phyloP scores from a whole-genome alignment of 1,140 invertebrate genomes.

The Phthorimaea operculella region DNA sequence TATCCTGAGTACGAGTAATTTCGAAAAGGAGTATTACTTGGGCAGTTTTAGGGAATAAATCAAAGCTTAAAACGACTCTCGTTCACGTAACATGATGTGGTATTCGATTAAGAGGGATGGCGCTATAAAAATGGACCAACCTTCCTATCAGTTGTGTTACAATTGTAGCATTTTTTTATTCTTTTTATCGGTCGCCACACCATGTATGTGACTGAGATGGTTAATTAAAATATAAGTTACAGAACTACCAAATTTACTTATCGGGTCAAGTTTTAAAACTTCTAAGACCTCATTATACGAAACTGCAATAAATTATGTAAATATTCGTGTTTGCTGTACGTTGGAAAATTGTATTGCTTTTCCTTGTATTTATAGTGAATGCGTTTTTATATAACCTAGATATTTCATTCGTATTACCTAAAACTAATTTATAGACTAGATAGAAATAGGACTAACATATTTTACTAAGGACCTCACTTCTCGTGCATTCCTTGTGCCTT shows the following conservation, averaged over 20 bases:
- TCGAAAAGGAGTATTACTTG: constrained; percentile 61
- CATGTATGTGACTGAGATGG: no score
- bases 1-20: constrained; percentile 55
- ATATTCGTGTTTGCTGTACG: background rate
- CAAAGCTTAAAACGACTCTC: background rate
- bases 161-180: no score
- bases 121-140: no score
- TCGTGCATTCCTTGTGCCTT: constrained; percentile 60
- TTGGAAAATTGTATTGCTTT: background rate
- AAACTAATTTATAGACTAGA: background rate
- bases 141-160: no score
- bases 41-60: background rate
- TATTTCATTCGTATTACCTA: background rate
- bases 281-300: background rate
- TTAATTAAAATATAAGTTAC: no score
- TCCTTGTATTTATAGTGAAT: background rate
- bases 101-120: no score
- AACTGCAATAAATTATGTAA: background rate
- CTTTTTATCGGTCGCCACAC: no score
- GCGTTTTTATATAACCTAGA: background rate
- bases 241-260: no score
- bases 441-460: constrained; percentile 10
- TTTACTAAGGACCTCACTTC: constrained; percentile 20
- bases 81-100: no score
- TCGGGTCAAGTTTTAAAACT: no score